Evolutionary conservation across 2,888 invertebrate species (phyloP).

Genomic region (Venusia cambrica): DNA sequence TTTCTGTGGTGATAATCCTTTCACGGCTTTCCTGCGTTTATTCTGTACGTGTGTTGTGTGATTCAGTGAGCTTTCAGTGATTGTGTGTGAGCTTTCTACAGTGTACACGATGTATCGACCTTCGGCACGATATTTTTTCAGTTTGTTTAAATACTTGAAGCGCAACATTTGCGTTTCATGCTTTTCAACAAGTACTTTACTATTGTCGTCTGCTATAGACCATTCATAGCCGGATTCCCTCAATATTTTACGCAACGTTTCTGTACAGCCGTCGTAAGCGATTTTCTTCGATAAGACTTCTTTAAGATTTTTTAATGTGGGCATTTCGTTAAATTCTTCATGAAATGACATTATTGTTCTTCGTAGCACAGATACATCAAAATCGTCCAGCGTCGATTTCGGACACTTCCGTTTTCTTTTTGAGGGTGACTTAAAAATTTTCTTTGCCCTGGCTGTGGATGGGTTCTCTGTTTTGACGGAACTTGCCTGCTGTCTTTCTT

Average conservation of each 20-base stretch:
- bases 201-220: constrained; percentile 5
- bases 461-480: too few relatives aligned
- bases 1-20: constrained; percentile 1
- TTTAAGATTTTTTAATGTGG: constrained; percentile 2
- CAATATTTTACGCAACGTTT: constrained; percentile 8
- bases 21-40: constrained; percentile 4
- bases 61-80: too few relatives aligned
- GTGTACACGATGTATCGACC: constrained; percentile 13
- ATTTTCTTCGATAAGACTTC: constrained; percentile 7
- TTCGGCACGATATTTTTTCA: constrained; percentile 8
- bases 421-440: constrained; percentile 7
- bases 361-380: constrained; percentile 5
- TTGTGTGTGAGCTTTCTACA: constrained; percentile 9
- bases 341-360: constrained; percentile 8
- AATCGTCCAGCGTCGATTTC: constrained; percentile 8
- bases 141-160: constrained; percentile 6
- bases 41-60: constrained; percentile 9
- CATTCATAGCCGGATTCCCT: constrained; percentile 8
- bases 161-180: constrained; percentile 8
- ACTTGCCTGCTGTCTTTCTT: constrained; percentile 7
- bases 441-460: constrained; percentile 1
- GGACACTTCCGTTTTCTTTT: constrained; percentile 8
- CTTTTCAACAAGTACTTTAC: constrained; percentile 9
- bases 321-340: constrained; percentile 7
- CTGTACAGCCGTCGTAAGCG: constrained; percentile 6